Percentiles rank a stretch among this genome's conserved stretches.
phyloP scores from a whole-genome alignment of 2,113 vertebrate genomes.

The Silurus meridionalis region DNA sequence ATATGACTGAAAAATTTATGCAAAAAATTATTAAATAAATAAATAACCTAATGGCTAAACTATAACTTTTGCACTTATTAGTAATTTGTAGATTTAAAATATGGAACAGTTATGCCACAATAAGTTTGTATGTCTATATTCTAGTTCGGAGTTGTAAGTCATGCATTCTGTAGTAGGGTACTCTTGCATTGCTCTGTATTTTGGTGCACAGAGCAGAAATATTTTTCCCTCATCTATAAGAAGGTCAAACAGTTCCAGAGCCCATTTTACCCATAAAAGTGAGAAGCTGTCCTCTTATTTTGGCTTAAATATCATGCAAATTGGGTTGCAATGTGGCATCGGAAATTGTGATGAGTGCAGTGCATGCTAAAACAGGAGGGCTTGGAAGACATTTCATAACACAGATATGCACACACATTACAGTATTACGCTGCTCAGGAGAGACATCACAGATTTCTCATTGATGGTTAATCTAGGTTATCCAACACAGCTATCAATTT shows the following conservation, averaged over 20 bases:
- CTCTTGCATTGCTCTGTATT: not conserved
- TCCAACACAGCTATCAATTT: constrained; percentile 6
- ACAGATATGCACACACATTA: not conserved
- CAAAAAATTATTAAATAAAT: no score
- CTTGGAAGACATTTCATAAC: not conserved
- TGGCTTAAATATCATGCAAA: constrained; percentile 8
- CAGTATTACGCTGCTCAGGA: not conserved
- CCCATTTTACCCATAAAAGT: not conserved
- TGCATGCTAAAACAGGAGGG: not conserved
- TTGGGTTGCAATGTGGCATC: not conserved
- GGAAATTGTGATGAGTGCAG: not conserved
- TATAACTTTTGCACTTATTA: no score
- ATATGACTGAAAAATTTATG: no score
- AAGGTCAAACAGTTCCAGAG: not conserved
- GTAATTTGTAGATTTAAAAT: no score
- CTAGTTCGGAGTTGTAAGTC: no score
- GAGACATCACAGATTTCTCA: not conserved
- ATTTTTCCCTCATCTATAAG: not conserved
- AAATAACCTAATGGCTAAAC: no score
- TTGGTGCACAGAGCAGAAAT: not conserved
- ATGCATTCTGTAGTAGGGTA: not conserved
- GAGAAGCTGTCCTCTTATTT: not conserved
- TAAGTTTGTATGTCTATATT: no score
- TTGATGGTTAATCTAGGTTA: not conserved
- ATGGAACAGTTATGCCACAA: no score